Evolutionary conservation across 2,113 vertebrate species (phyloP).

Genomic region (Chaetops frenatus): DNA sequence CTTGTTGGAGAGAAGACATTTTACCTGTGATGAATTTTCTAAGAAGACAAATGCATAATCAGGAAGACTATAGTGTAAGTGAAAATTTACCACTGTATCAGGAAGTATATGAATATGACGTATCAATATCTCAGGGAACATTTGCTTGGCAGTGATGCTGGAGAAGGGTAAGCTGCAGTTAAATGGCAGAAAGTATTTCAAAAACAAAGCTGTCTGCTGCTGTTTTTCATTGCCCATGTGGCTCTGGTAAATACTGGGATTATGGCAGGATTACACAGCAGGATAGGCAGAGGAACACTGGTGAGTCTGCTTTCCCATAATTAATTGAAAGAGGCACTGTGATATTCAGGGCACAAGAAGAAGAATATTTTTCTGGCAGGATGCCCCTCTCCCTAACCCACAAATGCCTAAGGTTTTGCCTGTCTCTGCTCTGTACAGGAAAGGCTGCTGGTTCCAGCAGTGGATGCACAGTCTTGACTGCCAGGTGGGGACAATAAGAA

Average conservation of each 20-base stretch:
- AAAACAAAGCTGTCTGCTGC: background rate
- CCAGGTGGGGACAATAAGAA: background rate
- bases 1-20: background rate
- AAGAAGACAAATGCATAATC: background rate
- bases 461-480: background rate
- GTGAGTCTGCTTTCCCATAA: background rate
- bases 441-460: background rate
- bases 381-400: background rate
- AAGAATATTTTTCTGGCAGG: slow-evolving; percentile 10
- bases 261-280: slow-evolving; percentile 19
- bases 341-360: background rate
- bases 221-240: background rate
- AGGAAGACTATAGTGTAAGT: background rate
- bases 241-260: background rate
- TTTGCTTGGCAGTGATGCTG: background rate
- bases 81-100: background rate
- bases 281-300: background rate
- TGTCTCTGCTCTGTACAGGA: background rate
- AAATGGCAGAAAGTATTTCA: background rate
- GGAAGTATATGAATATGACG: background rate
- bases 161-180: background rate
- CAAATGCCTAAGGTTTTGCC: background rate
- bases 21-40: background rate
- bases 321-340: slow-evolving; percentile 15
- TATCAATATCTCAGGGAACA: background rate